A percentile compares a stretch with the other conserved stretches of the same genome.
These are phyloP conservation scores for Aethina tumida DNA, from an alignment of 1,140 invertebrate species.

Conservation along the genomic window DNA sequence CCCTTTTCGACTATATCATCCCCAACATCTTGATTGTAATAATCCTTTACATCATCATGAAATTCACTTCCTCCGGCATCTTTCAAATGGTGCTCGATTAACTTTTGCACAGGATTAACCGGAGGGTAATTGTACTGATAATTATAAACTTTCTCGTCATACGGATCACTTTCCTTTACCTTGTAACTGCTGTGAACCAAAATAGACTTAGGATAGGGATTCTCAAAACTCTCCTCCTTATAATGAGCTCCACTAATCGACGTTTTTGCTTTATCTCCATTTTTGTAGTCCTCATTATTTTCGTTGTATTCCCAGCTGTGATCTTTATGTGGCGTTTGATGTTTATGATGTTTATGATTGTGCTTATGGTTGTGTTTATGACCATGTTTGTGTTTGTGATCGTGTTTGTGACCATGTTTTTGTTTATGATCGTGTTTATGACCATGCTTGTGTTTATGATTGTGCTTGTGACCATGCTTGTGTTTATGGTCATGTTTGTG, in stretches of 20 bases:
- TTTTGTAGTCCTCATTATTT: constrained; percentile 12
- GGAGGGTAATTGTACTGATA: constrained; percentile 4
- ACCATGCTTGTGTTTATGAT: constrained; percentile 11
- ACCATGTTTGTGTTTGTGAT: constrained; percentile 7
- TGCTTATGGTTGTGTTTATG: constrained; percentile 12
- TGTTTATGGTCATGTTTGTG: too few relatives aligned
- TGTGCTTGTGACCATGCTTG: constrained; percentile 5
- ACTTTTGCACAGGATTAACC: neutral
- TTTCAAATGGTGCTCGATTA: constrained; percentile 1
- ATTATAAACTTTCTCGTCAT: constrained; percentile 5
- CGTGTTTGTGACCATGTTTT: constrained; percentile 3
- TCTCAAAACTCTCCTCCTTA: constrained; percentile 12
- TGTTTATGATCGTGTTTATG: constrained; percentile 11
- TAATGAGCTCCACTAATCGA: too few relatives aligned
- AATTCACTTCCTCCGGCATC: neutral
- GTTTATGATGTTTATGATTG: constrained; percentile 9
- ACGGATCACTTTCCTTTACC: constrained; percentile 14
- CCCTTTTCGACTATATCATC: neutral
- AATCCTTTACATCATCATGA: too few relatives aligned
- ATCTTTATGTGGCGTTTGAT: constrained; percentile 4
- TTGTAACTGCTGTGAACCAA: constrained; percentile 13
- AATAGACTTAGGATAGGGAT: constrained; percentile 6
- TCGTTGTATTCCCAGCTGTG: constrained; percentile 4
- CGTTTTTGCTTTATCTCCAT: constrained; percentile 10
- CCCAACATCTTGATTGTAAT: neutral